Percentiles rank a stretch among this genome's conserved stretches.
Evolutionary conservation across 2,797 vertebrate genomes (phyloP).

Genomic region (Uromys caudimaculatus): DNA sequence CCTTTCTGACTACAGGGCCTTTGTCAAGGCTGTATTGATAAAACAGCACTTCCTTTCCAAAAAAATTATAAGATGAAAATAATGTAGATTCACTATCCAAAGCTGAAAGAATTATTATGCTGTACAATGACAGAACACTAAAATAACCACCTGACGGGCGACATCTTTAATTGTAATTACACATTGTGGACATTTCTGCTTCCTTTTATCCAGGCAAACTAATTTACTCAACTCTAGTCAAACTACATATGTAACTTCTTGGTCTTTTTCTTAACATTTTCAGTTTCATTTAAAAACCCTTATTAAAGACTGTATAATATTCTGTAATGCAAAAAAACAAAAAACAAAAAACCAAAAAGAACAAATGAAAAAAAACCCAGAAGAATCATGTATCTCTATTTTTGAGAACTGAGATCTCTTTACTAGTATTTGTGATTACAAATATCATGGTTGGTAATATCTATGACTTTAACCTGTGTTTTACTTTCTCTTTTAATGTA

Average conservation of each 20-base stretch:
- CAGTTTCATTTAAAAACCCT: background rate
- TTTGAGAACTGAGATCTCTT: constrained; percentile 1
- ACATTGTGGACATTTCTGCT: background rate
- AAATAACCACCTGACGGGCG: background rate
- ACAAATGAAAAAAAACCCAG: too few relatives aligned
- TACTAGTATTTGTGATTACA: background rate
- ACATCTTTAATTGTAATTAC: background rate
- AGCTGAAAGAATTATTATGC: background rate
- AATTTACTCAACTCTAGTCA: background rate
- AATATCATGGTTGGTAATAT: background rate
- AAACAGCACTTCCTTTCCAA: background rate
- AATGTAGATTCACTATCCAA: background rate
- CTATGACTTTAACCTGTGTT: background rate
- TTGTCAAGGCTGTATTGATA: background rate
- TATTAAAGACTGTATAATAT: background rate
- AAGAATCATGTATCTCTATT: background rate
- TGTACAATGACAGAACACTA: background rate
- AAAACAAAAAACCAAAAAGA: too few relatives aligned
- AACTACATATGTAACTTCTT: background rate
- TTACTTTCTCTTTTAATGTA: constrained; percentile 4
- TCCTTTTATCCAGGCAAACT: background rate
- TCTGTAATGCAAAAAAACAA: background rate
- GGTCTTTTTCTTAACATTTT: background rate
- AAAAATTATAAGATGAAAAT: constrained; percentile 7
- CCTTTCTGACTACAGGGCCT: background rate